A percentile compares a stretch with the other conserved stretches of the same genome.
Conservation (phyloP, 2,888 invertebrate species). For the Byasa hedistus region DNA sequence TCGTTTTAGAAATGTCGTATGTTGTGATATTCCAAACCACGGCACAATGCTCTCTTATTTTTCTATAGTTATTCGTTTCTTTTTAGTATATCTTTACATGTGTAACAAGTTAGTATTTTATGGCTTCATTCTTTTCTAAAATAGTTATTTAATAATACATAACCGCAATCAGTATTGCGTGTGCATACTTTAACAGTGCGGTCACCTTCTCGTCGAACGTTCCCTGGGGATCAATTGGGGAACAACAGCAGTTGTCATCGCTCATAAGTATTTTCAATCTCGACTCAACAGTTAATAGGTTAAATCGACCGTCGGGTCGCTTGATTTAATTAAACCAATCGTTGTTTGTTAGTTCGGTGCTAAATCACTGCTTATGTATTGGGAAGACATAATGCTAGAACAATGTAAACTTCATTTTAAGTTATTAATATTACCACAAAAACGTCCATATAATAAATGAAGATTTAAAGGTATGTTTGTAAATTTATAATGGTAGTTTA, state of each 20-base stretch:
- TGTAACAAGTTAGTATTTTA: no score
- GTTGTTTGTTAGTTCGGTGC: conserved; percentile 24
- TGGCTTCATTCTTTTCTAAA: no score
- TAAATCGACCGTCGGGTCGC: conserved; percentile 45
- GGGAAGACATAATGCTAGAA: conserved; percentile 2
- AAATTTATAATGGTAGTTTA: no score
- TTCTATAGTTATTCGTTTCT: no score
- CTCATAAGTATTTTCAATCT: conserved; percentile 34
- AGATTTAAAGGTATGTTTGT: no score
- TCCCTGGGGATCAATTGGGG: conserved; percentile 59
- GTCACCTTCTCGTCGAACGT: conserved; percentile 36
- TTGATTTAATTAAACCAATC: conserved; percentile 72
- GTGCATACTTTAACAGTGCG: not conserved
- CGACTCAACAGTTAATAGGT: conserved; percentile 12
- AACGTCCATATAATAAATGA: no score
- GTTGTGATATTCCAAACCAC: no score
- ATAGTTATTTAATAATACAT: not conserved
- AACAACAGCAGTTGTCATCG: conserved; percentile 41
- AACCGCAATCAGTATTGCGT: not conserved
- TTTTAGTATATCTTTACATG: no score
- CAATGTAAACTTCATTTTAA: conserved; percentile 16
- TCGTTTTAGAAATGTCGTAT: no score
- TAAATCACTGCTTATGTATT: conserved; percentile 24
- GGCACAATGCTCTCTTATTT: no score
- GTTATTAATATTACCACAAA: not conserved